Base-by-base conservation (phyloP, 2,113 vertebrate genomes). In the Chaetorhynchus papuensis region DNA sequence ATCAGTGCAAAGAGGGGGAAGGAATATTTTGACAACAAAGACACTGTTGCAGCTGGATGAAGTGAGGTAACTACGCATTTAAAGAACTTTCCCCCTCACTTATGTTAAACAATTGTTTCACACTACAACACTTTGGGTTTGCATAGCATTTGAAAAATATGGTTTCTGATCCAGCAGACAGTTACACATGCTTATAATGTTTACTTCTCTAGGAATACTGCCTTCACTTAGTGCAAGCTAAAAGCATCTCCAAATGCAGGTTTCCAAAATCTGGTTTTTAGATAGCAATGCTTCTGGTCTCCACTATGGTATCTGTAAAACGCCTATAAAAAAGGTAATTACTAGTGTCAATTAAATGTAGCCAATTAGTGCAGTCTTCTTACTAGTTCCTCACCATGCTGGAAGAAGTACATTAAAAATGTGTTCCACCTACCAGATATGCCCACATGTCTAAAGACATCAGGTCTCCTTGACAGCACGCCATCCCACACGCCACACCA, bases 1-100 rank as follows among this genome's bases (percentile, higher is more conserved):
- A 76, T 52, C 61, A 35, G 57, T 30, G 49, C n/a, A 60, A 71
- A 68, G 49, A 49, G 39, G 54, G 9, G 10, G 21, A 84, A 82
- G 65, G 65, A 87, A 26, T 93, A 94, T 93, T 95, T 93, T 87
- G 74, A 76, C 69, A 89, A 82, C 60, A 89, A 93, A 93, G 56
- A 93, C n/a, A 42, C 22, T 53, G 61, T 16, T 84, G 65, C 44
- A 94, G 74, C 78, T 76, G 53, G 57, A 72, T 85, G n/a, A 85
- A 87, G 53, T 2, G 17, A 87, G 60, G 35, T 59, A 28, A 87
- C 74, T 75, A 78, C 4, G 4, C 33, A 79, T 64, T 82, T 87
- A 26, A 78, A 77, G 60, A 94, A 96, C 65, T 91, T 94, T 74
- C 44, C 22, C 61, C n/a, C 44, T 87, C 56, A 5, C 23, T 80